A percentile compares a stretch with the other conserved stretches of the same genome.
phyloP scores from a whole-genome alignment of 2,113 vertebrate genomes.

The Mionectes macconnelli region DNA sequence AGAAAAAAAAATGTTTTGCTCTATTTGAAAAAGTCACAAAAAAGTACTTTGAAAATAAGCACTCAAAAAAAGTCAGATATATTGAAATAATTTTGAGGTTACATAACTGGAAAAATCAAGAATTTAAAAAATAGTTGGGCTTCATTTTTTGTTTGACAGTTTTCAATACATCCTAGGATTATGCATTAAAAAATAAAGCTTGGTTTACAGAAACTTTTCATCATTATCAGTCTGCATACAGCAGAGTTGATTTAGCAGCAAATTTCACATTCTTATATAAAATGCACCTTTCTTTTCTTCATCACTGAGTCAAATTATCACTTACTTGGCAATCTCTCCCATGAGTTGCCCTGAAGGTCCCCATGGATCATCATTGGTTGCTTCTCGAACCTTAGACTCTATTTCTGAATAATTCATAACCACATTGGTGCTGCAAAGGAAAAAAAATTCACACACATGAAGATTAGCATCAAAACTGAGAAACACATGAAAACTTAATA shows the following conservation, averaged over 20 bases:
- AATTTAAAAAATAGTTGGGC: background rate
- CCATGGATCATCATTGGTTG: slow-evolving; percentile 98
- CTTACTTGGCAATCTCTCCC: slow-evolving; percentile 97
- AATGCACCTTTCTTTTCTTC: slow-evolving; percentile 70
- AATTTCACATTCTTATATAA: slow-evolving; percentile 60
- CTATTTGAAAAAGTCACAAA: background rate
- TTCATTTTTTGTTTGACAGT: background rate
- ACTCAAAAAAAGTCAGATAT: background rate
- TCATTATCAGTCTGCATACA: background rate
- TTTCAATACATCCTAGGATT: background rate
- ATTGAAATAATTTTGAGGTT: background rate
- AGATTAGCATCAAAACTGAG: slow-evolving; percentile 85
- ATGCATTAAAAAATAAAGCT: background rate
- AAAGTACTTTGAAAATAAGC: background rate
- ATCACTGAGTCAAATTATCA: slow-evolving; percentile 79
- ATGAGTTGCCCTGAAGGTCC: slow-evolving; percentile 97
- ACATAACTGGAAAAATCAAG: background rate
- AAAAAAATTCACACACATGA: slow-evolving; percentile 70
- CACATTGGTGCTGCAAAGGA: slow-evolving; percentile 92
- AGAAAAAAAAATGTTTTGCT: background rate
- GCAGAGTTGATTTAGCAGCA: slow-evolving; percentile 34
- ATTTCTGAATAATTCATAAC: slow-evolving; percentile 99
- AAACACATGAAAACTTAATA: slow-evolving; percentile 85
- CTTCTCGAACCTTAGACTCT: slow-evolving; percentile 98
- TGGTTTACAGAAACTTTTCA: background rate